Base-by-base conservation (phyloP, 2,797 vertebrate genomes). In the Myoxocephalus aenaeus region DNA sequence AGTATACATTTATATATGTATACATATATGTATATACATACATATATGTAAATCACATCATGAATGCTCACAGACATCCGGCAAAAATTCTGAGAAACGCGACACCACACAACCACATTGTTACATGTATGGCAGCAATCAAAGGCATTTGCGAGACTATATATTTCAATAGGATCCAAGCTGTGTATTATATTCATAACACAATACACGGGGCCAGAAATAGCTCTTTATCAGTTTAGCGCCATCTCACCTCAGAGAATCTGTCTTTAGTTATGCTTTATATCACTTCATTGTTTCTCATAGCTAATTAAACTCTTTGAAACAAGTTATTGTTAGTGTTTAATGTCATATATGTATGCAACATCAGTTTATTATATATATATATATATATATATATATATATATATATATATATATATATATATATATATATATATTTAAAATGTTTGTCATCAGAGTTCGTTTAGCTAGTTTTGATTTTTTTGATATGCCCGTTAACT, bases 71-170 rank as follows among this genome's bases (percentile, higher is more conserved):
- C 57, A 74, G 80, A 72, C 46, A 66, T 65, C 77, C 50, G 63
- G 29, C 65, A 74, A 88, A 74, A 88, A 85, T 15, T 79, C 44
- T 65, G 69, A 88, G 48, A 87, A 77, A 84, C 13, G 58, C 64
- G 17, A 77, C 63, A 80, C 63, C 75, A 74, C 78, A 78, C 70
- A 20, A 65, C 73, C 83, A 85, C 72, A 54, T 51, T 13, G 20
- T 87, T 22, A 84, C 67, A 71, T 75, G 75, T 58, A 80, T 79
- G 85, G 65, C 57, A 87, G 59, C 57, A 59, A 84, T 72, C 72
- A 66, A 81, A 88, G 79, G 81, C 87, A 77, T 70, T 25, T 81
- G 67, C 18, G 15, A 84, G 75, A 86, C 79, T 59, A 27, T 32
- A 42, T 44, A 74, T 74, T 75, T 89, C 63, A 66, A 76, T 54